phyloP scores from a whole-genome alignment of 2,797 vertebrate species.

The Megalops cyprinoides region DNA sequence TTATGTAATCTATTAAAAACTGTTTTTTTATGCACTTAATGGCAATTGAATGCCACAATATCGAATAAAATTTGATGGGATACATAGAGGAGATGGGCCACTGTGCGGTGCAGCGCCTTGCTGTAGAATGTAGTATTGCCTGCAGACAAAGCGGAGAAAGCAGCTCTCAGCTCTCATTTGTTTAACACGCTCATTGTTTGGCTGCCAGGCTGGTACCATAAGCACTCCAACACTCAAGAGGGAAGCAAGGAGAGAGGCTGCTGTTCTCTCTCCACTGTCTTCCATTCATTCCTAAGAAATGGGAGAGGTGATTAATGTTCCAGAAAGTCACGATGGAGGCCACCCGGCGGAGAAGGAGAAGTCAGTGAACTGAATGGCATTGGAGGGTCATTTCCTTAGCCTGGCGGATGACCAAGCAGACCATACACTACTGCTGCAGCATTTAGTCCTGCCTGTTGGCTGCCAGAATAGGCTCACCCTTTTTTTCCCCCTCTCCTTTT shows the following conservation, averaged over 20 bases:
- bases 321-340: not conserved
- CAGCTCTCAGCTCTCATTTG: not conserved
- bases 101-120: not conserved
- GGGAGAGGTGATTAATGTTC: not conserved
- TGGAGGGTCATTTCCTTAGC: too few species aligned
- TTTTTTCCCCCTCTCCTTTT: not conserved
- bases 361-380: not conserved
- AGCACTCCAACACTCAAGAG: not conserved
- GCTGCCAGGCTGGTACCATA: not conserved
- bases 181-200: not conserved
- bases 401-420: too few species aligned
- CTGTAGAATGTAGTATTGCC: not conserved
- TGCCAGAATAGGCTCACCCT: not conserved
- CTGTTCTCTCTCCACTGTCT: not conserved
- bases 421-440: not conserved
- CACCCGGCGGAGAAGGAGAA: not conserved
- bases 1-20: not conserved
- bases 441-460: not conserved
- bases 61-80: not conserved
- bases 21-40: not conserved
- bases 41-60: not conserved
- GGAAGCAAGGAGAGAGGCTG: not conserved
- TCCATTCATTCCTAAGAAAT: not conserved
- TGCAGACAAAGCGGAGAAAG: not conserved
- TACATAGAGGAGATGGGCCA: not conserved